Base-by-base conservation (phyloP, 2,797 vertebrate species). In the Petrocephalus sullivani region DNA sequence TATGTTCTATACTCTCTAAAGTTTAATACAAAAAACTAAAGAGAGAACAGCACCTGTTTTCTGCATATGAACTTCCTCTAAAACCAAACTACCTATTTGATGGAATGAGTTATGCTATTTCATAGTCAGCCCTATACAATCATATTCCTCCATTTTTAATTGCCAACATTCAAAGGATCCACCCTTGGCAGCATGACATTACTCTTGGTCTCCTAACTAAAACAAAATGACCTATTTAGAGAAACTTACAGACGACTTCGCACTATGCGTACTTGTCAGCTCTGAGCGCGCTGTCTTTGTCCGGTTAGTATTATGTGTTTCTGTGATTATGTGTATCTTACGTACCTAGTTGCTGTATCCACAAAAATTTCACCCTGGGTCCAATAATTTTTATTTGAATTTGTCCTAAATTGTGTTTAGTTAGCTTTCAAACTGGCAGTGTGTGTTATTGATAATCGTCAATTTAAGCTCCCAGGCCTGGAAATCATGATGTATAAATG, bases 71-170 rank as follows among this genome's bases (percentile, higher is more conserved):
- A 16, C 33, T 46, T 46, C 16, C 16, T 46, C 41, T 78, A 78
- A 78, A 37, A 19, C 33, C 71, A 78, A 41, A 78, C 2, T 78
- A 49, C 41, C 5, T 78, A 78, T 78, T 78, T 78, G 7, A n/a
- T 0, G 37, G 71, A n/a, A 49, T 46, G 37, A 46, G 46, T 78
- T 78, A 41, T 46, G 1, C 5, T 46, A 78, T 8, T 41, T 78
- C 1, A 16, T 49, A 46, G 71, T 41, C 28, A 46, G 71, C 37
- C 9, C 71, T 46, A 37, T 46, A 78, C 33, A 78, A 78, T 78
- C 46, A 78, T 46, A 78, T 78, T 46, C 71, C 71, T 78, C 23
- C 81, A 21, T 83, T 83, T 54, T 53, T 83, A 51, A 83, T 83
- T 83, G 81, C 8, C 5, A 2, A n/a, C 41, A 78, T 49, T 83